Evolutionary conservation across 2,888 invertebrate species (phyloP).

Genomic region (Sinelater perroti): DNA sequence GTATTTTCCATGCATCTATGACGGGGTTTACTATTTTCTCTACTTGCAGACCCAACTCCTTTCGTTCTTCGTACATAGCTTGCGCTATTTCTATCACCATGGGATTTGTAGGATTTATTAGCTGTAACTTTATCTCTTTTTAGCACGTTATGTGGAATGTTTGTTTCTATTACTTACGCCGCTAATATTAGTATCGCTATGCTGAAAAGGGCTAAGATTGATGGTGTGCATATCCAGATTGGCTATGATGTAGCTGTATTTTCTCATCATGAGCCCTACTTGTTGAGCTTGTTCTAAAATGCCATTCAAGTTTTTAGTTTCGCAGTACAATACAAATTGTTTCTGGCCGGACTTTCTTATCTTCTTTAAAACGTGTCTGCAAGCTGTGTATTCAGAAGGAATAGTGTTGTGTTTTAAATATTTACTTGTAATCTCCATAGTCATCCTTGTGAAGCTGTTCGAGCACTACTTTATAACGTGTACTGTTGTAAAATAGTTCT

Average conservation of each 20-base stretch:
- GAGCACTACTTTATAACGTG: constrained; percentile 57
- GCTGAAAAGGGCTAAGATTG: constrained; percentile 65
- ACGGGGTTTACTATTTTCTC: constrained; percentile 20
- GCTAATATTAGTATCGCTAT: constrained; percentile 69
- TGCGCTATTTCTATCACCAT: neutral
- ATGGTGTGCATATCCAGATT: constrained; percentile 68
- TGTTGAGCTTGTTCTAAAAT: constrained; percentile 68
- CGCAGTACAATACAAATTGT: constrained; percentile 66
- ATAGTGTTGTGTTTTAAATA: neutral
- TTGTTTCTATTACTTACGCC: constrained; percentile 52
- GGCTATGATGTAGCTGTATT: constrained; percentile 66
- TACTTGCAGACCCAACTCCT: constrained; percentile 48
- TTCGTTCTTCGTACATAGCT: constrained; percentile 3
- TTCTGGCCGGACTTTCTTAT: constrained; percentile 57
- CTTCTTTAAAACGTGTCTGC: constrained; percentile 13
- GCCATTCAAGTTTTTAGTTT: constrained; percentile 60
- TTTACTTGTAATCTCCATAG: constrained; percentile 65
- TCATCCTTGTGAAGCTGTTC: constrained; percentile 56
- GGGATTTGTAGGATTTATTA: constrained; percentile 66
- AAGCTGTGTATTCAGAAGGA: no score
- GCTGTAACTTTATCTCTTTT: constrained; percentile 54
- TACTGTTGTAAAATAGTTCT: constrained; percentile 61
- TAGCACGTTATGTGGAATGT: neutral
- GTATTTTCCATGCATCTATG: constrained; percentile 48
- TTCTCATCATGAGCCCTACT: constrained; percentile 67